Evolutionary conservation across 2,888 invertebrate genomes (phyloP).

Genomic region (Aricia artaxerxes): DNA sequence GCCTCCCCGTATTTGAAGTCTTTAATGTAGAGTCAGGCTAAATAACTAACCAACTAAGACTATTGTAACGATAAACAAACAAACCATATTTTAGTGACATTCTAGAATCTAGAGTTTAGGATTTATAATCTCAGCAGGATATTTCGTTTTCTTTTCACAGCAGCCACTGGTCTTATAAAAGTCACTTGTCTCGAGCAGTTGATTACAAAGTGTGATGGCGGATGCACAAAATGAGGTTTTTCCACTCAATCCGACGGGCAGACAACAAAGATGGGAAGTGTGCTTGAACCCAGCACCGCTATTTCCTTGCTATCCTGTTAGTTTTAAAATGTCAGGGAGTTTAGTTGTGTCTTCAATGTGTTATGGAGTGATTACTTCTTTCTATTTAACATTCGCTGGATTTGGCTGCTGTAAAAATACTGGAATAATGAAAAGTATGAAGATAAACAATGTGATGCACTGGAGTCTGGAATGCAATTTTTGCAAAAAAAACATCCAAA

Average conservation of each 20-base stretch:
- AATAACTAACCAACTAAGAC: too few relatives aligned
- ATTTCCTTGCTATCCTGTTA: slow-evolving; percentile 13
- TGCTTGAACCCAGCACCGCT: not conserved
- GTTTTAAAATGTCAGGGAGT: slow-evolving; percentile 2
- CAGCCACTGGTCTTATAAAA: not conserved
- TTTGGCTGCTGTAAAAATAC: too few relatives aligned
- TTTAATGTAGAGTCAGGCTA: too few relatives aligned
- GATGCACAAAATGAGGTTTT: not conserved
- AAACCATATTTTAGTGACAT: too few relatives aligned
- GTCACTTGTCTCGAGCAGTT: slow-evolving; percentile 10
- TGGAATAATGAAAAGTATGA: too few relatives aligned
- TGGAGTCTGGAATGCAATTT: too few relatives aligned
- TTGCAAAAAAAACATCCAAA: too few relatives aligned
- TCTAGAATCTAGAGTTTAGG: too few relatives aligned
- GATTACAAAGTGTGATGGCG: slow-evolving; percentile 11
- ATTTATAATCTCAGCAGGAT: not conserved
- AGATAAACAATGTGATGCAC: too few relatives aligned
- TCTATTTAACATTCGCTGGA: too few relatives aligned
- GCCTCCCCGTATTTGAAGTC: too few relatives aligned
- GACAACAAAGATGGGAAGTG: slow-evolving; percentile 30
- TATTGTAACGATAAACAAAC: too few relatives aligned
- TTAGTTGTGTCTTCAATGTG: not conserved
- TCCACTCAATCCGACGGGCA: not conserved
- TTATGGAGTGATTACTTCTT: not conserved
- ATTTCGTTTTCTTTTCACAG: not conserved